These are phyloP conservation scores for Anthopleura sola DNA, from an alignment of 64 coral and sea anemone genomes.

Conservation along the genomic window DNA sequence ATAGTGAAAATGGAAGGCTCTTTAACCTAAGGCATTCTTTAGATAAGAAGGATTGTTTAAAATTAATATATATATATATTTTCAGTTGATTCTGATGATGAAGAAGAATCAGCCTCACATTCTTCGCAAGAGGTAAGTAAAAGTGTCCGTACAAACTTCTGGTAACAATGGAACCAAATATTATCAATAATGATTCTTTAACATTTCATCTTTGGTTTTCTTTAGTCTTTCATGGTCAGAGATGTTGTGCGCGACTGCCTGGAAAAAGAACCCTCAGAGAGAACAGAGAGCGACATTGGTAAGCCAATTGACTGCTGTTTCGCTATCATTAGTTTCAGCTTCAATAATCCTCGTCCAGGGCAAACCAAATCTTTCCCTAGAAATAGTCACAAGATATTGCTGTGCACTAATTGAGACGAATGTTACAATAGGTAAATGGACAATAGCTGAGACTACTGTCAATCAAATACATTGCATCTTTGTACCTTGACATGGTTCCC, in stretches of 20 bases:
- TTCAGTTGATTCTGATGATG: constrained; percentile 99
- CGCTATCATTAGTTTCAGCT: neutral
- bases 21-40: no score
- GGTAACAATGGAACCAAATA: neutral
- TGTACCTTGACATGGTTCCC: no score
- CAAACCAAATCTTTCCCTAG: neutral
- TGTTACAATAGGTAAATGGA: no score
- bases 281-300: constrained; percentile 95
- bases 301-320: neutral
- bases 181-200: neutral
- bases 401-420: no score
- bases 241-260: constrained; percentile 97
- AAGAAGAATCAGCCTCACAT: constrained; percentile 92
- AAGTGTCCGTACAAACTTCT: neutral
- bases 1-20: no score
- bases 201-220: neutral
- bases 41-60: neutral
- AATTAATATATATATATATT: neutral
- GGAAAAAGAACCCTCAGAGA: constrained; percentile 88
- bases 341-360: neutral
- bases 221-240: constrained; percentile 93
- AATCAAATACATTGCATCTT: no score
- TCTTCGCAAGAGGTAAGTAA: constrained; percentile 83
- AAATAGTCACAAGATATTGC: no score
- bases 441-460: no score